Evolutionary conservation across 2,113 vertebrate species (phyloP).

Genomic region (Myiagra hebetior): DNA sequence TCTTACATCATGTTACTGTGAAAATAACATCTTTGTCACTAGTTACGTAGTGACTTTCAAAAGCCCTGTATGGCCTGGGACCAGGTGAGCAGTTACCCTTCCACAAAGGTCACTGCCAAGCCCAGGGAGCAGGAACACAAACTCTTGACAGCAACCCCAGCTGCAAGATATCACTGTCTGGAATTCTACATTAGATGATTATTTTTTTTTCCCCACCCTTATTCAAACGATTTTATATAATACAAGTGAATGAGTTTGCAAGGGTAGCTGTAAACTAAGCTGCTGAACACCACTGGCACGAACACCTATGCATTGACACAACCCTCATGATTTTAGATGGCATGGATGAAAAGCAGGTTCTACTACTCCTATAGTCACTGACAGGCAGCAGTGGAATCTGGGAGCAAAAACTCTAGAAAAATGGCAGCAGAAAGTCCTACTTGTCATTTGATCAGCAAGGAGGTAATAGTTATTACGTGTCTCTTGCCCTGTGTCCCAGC

Average conservation of each 20-base stretch:
- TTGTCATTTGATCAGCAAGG: not conserved
- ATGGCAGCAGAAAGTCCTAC: not conserved
- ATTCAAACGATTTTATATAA: not conserved
- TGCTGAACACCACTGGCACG: not conserved
- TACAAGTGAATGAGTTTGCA: not conserved
- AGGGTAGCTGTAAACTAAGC: not conserved
- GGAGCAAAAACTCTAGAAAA: not conserved
- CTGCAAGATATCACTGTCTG: not conserved
- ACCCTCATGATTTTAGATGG: not conserved
- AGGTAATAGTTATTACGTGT: not conserved
- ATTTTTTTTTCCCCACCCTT: not conserved
- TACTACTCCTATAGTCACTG: not conserved
- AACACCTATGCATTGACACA: rapidly evolving
- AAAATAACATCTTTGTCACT: not conserved
- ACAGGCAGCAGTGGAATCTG: not conserved
- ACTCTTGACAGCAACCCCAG: not conserved
- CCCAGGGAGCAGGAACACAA: not conserved
- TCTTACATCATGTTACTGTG: not conserved
- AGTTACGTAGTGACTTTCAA: not conserved
- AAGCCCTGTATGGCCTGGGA: not conserved
- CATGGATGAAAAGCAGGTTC: not conserved
- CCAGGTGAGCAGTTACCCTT: not conserved
- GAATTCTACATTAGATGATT: not conserved
- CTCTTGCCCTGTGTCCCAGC: not conserved
- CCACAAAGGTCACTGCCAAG: not conserved